Percentiles rank a stretch among this genome's conserved stretches.
phyloP scores from a whole-genome alignment of 2,113 vertebrate species.

The Serinus canaria region DNA sequence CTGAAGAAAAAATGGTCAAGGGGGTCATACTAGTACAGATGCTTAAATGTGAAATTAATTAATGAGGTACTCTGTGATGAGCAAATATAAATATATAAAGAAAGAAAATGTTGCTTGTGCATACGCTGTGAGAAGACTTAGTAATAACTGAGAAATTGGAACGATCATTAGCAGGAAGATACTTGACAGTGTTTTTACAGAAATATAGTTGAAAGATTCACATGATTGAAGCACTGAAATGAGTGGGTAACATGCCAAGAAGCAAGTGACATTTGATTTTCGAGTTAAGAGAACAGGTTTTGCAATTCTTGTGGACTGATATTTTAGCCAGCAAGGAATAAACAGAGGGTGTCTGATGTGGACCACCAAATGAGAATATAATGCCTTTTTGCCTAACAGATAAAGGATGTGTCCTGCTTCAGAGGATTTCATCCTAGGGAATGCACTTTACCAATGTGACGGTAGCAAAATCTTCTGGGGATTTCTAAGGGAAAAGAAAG shows the following conservation, averaged over 20 bases:
- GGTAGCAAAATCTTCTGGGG: neutral
- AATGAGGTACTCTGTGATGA: neutral
- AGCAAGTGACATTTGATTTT: neutral
- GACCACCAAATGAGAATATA: neutral
- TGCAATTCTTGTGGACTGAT: neutral
- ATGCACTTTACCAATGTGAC: neutral
- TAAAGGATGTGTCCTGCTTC: neutral
- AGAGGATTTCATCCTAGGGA: neutral
- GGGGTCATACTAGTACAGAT: neutral
- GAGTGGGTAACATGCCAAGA: neutral
- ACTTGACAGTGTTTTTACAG: neutral
- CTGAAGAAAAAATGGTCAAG: neutral
- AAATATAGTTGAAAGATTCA: neutral
- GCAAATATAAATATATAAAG: neutral
- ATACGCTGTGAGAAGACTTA: neutral
- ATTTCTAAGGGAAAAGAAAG: neutral
- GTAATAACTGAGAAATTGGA: neutral
- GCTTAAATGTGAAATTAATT: neutral
- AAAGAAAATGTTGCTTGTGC: neutral
- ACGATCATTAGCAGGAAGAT: neutral
- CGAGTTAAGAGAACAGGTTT: neutral
- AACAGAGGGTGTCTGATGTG: neutral
- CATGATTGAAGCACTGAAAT: neutral
- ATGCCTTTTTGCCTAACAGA: neutral
- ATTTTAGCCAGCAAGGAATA: neutral